Conservation (phyloP, 2,888 invertebrate species). For the Seladonia tumulorum region DNA sequence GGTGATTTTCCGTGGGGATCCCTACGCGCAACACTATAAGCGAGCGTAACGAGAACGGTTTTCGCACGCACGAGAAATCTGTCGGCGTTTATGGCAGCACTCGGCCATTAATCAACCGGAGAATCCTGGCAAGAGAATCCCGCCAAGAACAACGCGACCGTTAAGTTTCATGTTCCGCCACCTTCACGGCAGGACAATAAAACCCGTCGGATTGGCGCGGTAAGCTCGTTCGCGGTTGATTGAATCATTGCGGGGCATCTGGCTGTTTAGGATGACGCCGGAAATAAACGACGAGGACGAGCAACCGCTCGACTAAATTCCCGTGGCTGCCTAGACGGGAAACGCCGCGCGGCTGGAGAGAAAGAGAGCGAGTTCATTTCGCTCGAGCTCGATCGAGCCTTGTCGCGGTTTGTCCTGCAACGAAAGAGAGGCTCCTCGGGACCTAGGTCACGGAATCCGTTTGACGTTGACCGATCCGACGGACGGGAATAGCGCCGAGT, state of each 20-base stretch:
- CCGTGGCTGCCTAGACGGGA: background rate
- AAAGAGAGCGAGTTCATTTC: background rate
- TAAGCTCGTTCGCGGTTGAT: constrained; percentile 47
- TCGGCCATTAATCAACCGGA: constrained; percentile 49
- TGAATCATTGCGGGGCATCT: constrained; percentile 51
- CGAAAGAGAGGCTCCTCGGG: background rate
- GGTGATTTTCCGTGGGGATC: background rate
- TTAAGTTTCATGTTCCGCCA: constrained; percentile 46
- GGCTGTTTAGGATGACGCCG: constrained; percentile 34
- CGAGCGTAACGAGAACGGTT: constrained; percentile 13
- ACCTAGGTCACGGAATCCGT: constrained; percentile 7
- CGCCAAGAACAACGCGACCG: constrained; percentile 51
- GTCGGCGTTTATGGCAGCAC: constrained; percentile 53
- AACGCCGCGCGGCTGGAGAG: background rate
- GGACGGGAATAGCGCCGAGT: background rate
- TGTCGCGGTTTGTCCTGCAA: background rate
- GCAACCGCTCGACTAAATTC: constrained; percentile 12
- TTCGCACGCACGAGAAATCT: constrained; percentile 52
- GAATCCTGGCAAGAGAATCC: constrained; percentile 45
- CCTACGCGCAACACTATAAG: background rate
- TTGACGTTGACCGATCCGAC: constrained; percentile 16
- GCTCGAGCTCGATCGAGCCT: background rate
- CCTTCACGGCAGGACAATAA: constrained; percentile 50
- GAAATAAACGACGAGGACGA: constrained; percentile 42
- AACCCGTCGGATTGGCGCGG: constrained; percentile 49